Conservation (phyloP, 2,797 vertebrate genomes). For the Hydrolagus colliei region DNA sequence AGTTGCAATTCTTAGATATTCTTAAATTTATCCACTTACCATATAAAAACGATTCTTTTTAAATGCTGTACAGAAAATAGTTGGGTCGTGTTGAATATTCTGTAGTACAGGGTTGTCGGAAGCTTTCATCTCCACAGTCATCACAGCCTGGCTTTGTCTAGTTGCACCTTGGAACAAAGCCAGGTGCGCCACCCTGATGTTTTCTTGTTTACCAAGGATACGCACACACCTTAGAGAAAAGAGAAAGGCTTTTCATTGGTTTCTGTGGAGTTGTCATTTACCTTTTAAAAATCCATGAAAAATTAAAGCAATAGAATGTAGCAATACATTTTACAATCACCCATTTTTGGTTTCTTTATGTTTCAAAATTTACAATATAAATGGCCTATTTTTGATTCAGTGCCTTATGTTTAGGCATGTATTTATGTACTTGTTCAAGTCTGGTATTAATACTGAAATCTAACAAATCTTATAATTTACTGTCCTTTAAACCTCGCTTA, state of each 20-base stretch:
- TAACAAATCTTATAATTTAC: background rate
- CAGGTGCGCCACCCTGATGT: constrained; percentile 84
- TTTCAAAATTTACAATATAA: background rate
- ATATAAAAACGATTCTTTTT: constrained; percentile 98
- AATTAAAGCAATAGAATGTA: background rate
- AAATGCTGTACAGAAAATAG: constrained; percentile 87
- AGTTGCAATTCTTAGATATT: background rate
- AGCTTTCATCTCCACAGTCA: constrained; percentile 95
- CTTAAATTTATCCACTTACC: constrained; percentile 51
- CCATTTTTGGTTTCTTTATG: background rate
- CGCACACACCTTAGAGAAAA: constrained; percentile 73
- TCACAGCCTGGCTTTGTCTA: constrained; percentile 70
- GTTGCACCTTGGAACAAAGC: constrained; percentile 88
- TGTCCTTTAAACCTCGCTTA: background rate
- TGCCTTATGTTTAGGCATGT: background rate
- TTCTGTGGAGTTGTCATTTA: background rate
- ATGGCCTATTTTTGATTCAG: background rate
- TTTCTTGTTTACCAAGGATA: constrained; percentile 93
- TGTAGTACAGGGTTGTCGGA: constrained; percentile 91
- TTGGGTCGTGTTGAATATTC: constrained; percentile 78
- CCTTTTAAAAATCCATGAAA: background rate
- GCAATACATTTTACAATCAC: background rate
- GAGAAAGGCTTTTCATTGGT: background rate
- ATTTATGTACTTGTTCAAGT: no score
- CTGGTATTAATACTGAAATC: no score